Conservation (phyloP, 2,888 invertebrate genomes). For the Papilio gigon region DNA sequence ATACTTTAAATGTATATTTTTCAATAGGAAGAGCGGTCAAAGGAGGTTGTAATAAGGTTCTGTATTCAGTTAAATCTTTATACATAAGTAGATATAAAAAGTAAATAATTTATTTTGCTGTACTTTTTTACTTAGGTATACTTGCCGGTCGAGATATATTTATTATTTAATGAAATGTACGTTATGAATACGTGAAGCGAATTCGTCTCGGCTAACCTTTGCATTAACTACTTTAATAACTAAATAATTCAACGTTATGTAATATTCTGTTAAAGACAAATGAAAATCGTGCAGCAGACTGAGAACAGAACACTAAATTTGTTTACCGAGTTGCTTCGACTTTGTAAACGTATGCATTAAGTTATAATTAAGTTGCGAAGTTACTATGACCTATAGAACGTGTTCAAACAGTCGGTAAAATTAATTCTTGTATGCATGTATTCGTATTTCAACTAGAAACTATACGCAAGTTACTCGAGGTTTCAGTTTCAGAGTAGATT, state of each 20-base stretch:
- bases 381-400: neutral
- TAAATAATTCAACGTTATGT: too few species aligned
- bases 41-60: neutral
- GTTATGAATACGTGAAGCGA: too few species aligned
- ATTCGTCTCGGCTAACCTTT: too few species aligned
- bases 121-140: too few species aligned
- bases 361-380: constrained; percentile 8
- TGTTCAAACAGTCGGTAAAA: constrained; percentile 7
- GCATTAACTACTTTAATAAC: too few species aligned
- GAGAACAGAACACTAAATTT: neutral
- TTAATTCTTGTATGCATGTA: neutral
- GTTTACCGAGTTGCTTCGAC: neutral
- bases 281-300: neutral
- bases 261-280: neutral
- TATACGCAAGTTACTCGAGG: neutral
- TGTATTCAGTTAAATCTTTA: too few species aligned
- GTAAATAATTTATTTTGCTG: too few species aligned
- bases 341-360: constrained; percentile 13
- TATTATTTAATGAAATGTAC: too few species aligned
- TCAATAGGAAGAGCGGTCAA: neutral
- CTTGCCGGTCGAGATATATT: too few species aligned
- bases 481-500: neutral
- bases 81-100: too few species aligned
- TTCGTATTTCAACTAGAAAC: neutral
- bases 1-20: neutral